Base-by-base conservation (phyloP, 2,888 invertebrate genomes). In the Autographa gamma region DNA sequence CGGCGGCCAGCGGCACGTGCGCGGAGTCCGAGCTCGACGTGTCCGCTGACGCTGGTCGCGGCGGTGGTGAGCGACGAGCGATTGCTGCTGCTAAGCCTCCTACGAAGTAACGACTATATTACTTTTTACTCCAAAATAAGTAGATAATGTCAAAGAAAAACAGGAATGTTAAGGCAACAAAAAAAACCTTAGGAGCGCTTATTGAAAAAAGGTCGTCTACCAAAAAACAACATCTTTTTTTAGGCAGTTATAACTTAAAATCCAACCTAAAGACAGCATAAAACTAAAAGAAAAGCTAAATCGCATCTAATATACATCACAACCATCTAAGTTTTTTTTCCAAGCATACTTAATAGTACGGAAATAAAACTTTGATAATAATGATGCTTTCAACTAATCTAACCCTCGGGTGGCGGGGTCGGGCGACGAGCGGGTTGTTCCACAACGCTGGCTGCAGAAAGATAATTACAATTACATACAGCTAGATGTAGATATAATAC, bases 1-100 rank as follows among this genome's bases (percentile, higher is more conserved):
- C 86, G 19, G 91, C 86, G 63, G 89, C 91, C 16, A 93, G 90
- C 74, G 94, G 94, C 71, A 96, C 91, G 85, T 95, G 95, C 80
- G 95, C 92, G 2, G 95, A 93, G 91, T 95, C 94, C 73, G 96
- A 95, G 71, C 96, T 95, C 58, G 96, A 96, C 25, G 96, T 96
- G 88, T 96, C 96, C 52, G 96, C 96, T 59, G 96, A 96, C 66
- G 96, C 93, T 69, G 93, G 95, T 73, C 95, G 90, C 72, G 94
- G 93, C 77, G 93, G 96, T 56, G 93, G 96, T n/a, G 92, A 82
- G 2, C 91, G 89, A 0, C 93, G 92, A 2, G 84, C 77, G 0
- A 88, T 80, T 2, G 84, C 83, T 7, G 89, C 83, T 61, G 88
- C 77, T 11, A 69, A 16, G 31, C 83, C 84, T 61, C 78, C 83